These are phyloP conservation scores for Homalodisca vitripennis DNA, from an alignment of 1,140 invertebrate species.

Conservation along the genomic window DNA sequence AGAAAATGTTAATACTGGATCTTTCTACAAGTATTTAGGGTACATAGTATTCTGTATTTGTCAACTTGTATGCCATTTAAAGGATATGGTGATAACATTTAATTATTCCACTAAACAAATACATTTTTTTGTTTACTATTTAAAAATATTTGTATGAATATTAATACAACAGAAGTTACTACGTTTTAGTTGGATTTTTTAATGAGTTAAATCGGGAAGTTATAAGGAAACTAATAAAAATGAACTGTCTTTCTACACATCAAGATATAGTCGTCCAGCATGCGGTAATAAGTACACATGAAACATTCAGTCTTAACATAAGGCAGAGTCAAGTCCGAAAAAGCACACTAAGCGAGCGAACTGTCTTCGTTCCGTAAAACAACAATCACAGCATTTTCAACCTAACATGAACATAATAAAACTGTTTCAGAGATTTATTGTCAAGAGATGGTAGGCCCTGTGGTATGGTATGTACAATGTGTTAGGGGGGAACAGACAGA, in stretches of 20 bases:
- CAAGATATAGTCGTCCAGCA: neutral
- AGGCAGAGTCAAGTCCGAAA: constrained; percentile 13
- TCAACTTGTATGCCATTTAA: neutral
- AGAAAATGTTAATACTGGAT: too few species aligned
- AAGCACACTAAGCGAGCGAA: constrained; percentile 14
- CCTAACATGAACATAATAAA: neutral
- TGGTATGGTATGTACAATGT: neutral
- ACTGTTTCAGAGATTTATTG: neutral
- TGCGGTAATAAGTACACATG: neutral
- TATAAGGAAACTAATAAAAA: too few species aligned
- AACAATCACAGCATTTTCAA: neutral
- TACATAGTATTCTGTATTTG: neutral
- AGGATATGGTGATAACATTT: neutral
- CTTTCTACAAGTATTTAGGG: too few species aligned
- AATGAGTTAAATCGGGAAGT: too few species aligned
- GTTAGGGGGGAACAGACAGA: neutral
- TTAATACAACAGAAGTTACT: neutral
- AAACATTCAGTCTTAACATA: constrained; percentile 12
- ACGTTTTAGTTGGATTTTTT: neutral
- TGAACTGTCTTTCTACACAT: neutral
- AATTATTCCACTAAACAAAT: neutral
- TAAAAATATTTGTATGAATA: neutral
- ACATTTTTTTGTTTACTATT: neutral
- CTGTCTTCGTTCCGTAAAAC: neutral
- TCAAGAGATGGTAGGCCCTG: constrained; percentile 7